These are phyloP conservation scores for Drosophila sechellia DNA, from an alignment of 1,140 invertebrate genomes.

Conservation along the genomic window DNA sequence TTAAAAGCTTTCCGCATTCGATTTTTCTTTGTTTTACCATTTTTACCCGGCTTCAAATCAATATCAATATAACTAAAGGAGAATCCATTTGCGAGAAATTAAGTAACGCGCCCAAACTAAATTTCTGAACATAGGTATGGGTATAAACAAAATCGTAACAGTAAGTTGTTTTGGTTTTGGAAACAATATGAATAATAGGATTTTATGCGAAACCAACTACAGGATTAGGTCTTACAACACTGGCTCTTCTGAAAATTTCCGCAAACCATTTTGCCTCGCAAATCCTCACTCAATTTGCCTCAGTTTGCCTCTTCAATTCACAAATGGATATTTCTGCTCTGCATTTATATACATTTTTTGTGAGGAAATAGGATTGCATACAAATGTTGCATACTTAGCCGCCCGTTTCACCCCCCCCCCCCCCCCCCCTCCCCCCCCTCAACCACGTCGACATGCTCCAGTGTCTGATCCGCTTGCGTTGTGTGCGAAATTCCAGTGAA, in stretches of 20 bases:
- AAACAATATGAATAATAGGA: not conserved
- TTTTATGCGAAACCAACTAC: slow-evolving; percentile 12
- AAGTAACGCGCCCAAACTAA: not conserved
- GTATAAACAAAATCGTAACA: not conserved
- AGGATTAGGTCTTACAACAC: slow-evolving; percentile 3
- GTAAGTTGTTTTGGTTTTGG: not conserved
- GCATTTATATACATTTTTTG: slow-evolving; percentile 7
- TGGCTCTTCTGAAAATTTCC: slow-evolving; percentile 4
- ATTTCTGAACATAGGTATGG: not conserved
- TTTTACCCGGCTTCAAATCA: slow-evolving; percentile 9
- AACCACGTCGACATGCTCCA: not conserved
- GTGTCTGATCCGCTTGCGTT: slow-evolving; percentile 8
- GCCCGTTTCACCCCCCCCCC: not conserved
- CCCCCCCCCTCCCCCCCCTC: too few relatives aligned
- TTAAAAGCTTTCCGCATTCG: slow-evolving; percentile 70
- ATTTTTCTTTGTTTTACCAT: slow-evolving; percentile 7
- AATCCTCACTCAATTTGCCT: slow-evolving; percentile 14
- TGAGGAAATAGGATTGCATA: slow-evolving; percentile 34
- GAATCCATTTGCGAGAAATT: slow-evolving; percentile 2
- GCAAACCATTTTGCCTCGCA: not conserved
- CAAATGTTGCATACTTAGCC: slow-evolving; percentile 26
- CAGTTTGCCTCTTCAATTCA: slow-evolving; percentile 14
- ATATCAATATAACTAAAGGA: slow-evolving; percentile 1
- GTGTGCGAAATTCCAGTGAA: slow-evolving; percentile 6
- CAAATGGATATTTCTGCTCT: slow-evolving; percentile 30